Evolutionary conservation across 1,140 invertebrate species (phyloP), one percentile per base, ranked within the genome.

Genomic region (Samia ricini): DNA sequence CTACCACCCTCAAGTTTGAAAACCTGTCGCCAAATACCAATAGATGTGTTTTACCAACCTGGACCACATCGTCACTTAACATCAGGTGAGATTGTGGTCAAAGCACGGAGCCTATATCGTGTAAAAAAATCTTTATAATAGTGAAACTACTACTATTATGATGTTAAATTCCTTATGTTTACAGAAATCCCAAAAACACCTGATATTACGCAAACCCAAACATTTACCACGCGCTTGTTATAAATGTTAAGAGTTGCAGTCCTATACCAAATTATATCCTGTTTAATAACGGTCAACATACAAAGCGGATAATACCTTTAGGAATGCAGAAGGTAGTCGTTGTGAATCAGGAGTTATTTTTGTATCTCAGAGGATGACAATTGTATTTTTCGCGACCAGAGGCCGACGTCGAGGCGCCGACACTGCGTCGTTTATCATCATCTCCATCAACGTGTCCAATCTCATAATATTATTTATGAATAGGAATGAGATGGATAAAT

Each of bases 341-440:
- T n/a, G n/a, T 88, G 87, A 89, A 83, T 79, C 72, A 65, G 74
- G 68, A 72, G 79, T 88, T 89, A 87, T 88, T 88, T 85, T 79
- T 79, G 78, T 83, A 89, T 89, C 84, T 87, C 72, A 88, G 85
- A 89, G 88, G 80, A 89, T 87, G 85, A 88, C 85, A 88, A 81
- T 86, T 77, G 81, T 87, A 86, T 89, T 88, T 89, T 89, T 88
- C 85, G 85, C 77, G 85, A 74, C 79, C 83, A 85, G 72, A 79
- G 79, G 78, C 78, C 80, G 87, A 81, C 87, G 80, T 68, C 71
- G 70, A 76, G 85, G 83, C 87, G 87, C 85, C 86, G 72, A 60
- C 79, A 83, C 70, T 55, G 60, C 69, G 63, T 87, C 85, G 81
- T 88, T 89, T 89, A 87, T 89, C 85, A 89, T 87, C 77, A 73